Evolutionary conservation across 1,140 invertebrate genomes (phyloP).

Genomic region (Paralvinella palmiformis): DNA sequence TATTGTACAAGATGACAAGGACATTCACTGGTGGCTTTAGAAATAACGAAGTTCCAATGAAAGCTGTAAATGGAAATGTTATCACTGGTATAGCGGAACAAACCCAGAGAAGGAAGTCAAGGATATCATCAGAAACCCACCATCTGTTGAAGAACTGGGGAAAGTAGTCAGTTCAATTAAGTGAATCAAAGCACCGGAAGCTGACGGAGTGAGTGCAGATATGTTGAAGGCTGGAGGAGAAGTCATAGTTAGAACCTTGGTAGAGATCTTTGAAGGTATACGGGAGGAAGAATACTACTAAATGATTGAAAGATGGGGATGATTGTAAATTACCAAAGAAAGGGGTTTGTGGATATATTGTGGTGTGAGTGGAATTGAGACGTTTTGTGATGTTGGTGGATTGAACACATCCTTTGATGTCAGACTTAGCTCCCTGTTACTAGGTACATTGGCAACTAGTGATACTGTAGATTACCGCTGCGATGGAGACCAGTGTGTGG

Average conservation of each 20-base stretch:
- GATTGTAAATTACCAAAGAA: constrained; percentile 31
- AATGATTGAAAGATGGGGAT: constrained; percentile 24
- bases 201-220: constrained; percentile 3
- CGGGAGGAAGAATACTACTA: constrained; percentile 16
- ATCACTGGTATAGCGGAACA: constrained; percentile 8
- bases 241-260: not conserved
- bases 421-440: too few species aligned
- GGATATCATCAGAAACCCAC: not conserved
- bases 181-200: constrained; percentile 12
- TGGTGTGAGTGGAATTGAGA: too few species aligned
- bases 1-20: not conserved
- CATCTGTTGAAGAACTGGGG: constrained; percentile 3
- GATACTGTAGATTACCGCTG: too few species aligned
- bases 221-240: constrained; percentile 11
- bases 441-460: too few species aligned
- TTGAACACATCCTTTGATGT: too few species aligned
- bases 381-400: too few species aligned
- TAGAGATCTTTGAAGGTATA: not conserved
- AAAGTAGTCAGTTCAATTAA: constrained; percentile 7
- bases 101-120: not conserved
- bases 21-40: not conserved
- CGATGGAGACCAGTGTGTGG: too few species aligned
- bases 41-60: constrained; percentile 6
- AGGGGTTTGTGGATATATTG: too few species aligned
- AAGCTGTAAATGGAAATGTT: constrained; percentile 10